Conservation (phyloP, 2,113 vertebrate species). For the Eudyptes chrysolophus region DNA sequence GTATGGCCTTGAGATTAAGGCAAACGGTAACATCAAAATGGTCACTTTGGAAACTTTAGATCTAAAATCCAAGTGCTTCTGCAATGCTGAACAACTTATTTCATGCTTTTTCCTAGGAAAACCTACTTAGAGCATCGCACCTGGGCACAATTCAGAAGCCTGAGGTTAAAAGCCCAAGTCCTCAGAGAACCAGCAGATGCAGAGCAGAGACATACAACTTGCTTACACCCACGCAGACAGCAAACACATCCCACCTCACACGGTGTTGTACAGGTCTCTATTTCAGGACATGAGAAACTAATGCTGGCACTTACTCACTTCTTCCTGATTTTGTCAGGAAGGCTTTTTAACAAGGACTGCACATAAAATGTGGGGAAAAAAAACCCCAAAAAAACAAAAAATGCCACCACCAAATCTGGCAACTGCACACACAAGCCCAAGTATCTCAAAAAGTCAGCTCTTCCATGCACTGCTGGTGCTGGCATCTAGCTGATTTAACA, state of each 20-base stretch:
- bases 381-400: not conserved
- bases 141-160: not conserved
- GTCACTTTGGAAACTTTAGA: not conserved
- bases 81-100: not conserved
- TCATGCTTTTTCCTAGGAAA: not conserved
- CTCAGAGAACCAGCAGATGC: not conserved
- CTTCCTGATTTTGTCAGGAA: not conserved
- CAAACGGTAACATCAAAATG: not conserved
- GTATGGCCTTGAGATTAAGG: not conserved
- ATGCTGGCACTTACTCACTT: not conserved
- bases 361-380: accelerated
- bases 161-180: not conserved
- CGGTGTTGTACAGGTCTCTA: not conserved
- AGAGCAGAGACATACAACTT: not conserved
- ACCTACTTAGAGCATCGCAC: not conserved
- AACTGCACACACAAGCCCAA: not conserved
- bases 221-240: not conserved
- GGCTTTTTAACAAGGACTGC: not conserved
- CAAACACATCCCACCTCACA: not conserved
- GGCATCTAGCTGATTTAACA: constrained; percentile 69
- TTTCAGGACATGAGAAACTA: not conserved
- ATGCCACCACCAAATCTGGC: not conserved
- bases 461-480: constrained; percentile 19
- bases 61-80: not conserved
- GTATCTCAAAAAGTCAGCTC: constrained; percentile 53